Base-by-base conservation (phyloP, 2,888 invertebrate genomes). In the Smittia aterrima region DNA sequence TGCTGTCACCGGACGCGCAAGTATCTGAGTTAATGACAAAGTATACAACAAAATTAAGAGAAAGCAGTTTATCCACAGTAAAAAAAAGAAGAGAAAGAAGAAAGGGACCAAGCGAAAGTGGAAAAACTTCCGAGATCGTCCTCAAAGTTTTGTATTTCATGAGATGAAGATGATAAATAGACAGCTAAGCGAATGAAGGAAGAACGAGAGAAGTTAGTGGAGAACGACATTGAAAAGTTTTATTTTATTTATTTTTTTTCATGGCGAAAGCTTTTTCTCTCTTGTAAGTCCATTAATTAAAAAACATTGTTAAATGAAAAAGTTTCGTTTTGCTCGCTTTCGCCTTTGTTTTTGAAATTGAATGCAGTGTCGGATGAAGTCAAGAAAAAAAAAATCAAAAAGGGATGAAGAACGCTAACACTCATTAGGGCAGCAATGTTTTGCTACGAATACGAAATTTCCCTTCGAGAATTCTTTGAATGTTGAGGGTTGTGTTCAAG, bases 291-390 rank as follows among this genome's bases (percentile, higher is more conserved):
- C 72, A 72, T 72, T 72, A 72, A 72, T 72, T 72, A 72, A 58
- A 72, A 72, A 72, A 72, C 72, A 72, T 72, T 72, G 58, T 72
- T 72, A 72, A 70, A 72, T 71, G 32, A 24, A 72, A 71, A 72
- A 72, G 72, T 72, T 72, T 72, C 25, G 20, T 24, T 67, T 47
- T 47, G 40, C 41, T 41, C 22, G 22, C 24, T 22, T 9, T 54
- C 13, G 13, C 53, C 22, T 47, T 68, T 70, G 22, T 18, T 70
- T 53, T 13, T n/a, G 38, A 32, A 72, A 62, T 72, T 58, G 72
- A 72, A 72, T 72, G 72, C 72, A 70, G 20, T 53, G 72, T 72
- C 20, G 64, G 27, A 27, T 16, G 27, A 64, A 64, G 27, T 64
- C 25, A 27, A n/a, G n/a, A n/a, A n/a, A n/a, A n/a, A n/a, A n/a